phyloP scores from a whole-genome alignment of 2,113 vertebrate species.

The Dasyurus viverrinus region DNA sequence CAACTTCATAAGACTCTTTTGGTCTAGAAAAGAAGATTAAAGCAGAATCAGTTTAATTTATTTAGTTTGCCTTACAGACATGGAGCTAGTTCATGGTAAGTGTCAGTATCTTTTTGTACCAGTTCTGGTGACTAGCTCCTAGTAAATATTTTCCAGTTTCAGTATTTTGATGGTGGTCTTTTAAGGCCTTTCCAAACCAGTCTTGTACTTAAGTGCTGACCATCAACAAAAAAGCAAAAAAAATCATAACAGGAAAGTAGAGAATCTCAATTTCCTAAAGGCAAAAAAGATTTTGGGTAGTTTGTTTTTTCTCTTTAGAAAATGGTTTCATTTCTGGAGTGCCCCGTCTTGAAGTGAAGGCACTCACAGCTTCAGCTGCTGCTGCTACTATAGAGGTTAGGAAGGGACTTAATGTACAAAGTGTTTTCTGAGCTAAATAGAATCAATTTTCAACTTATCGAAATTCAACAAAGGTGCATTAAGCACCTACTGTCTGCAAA shows the following conservation, averaged over 20 bases:
- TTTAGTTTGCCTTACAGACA: slow-evolving; percentile 77
- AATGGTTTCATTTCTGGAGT: neutral
- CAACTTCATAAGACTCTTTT: slow-evolving; percentile 70
- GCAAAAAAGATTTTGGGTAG: neutral
- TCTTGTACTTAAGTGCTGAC: neutral
- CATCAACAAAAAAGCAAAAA: neutral
- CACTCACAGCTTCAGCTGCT: neutral
- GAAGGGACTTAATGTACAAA: neutral
- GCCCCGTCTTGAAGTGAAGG: neutral
- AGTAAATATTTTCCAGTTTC: neutral
- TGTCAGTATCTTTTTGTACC: slow-evolving; percentile 69
- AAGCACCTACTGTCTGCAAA: neutral
- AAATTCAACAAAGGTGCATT: neutral
- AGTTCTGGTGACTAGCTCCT: slow-evolving; percentile 13
- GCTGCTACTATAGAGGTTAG: neutral
- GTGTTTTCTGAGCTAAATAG: neutral
- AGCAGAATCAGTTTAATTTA: slow-evolving; percentile 73
- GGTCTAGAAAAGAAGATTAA: slow-evolving; percentile 70
- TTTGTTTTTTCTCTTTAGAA: neutral
- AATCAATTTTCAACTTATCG: neutral
- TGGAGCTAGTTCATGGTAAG: slow-evolving; percentile 71
- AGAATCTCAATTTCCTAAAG: neutral
- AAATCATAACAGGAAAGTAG: neutral
- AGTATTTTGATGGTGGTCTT: neutral
- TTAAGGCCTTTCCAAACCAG: neutral